Percentiles rank a stretch among this genome's conserved stretches.
These are phyloP conservation scores for Drosophila kanapiae DNA, from an alignment of 1,140 invertebrate genomes.

Conservation along the genomic window DNA sequence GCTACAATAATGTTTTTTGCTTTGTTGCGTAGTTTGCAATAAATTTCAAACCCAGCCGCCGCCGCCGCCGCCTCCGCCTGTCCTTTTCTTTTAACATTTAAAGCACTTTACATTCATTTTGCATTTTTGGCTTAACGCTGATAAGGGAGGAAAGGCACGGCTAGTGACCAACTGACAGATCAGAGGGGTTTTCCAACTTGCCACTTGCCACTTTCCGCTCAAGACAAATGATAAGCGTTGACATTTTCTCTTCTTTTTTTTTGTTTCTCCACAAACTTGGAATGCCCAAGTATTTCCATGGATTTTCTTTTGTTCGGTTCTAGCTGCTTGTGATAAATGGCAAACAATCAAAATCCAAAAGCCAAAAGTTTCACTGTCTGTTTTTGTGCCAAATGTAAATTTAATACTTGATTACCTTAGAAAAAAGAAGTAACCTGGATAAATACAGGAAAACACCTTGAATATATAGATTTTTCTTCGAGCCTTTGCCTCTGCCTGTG, in stretches of 20 bases:
- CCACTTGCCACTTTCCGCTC: constrained; percentile 26
- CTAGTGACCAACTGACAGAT: constrained; percentile 46
- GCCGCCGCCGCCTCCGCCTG: background rate
- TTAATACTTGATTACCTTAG: constrained; percentile 47
- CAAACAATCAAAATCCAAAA: constrained; percentile 59
- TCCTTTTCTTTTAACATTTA: constrained; percentile 7
- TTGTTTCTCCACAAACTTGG: no score
- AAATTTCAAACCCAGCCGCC: constrained; percentile 55
- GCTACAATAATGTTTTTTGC: constrained; percentile 51
- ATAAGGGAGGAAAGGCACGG: background rate
- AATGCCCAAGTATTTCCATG: background rate
- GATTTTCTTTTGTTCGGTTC: background rate
- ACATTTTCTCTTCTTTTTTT: constrained; percentile 42
- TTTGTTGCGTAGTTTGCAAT: constrained; percentile 67
- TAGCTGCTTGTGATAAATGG: constrained; percentile 56
- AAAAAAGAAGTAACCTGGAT: background rate
- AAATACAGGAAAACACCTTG: background rate
- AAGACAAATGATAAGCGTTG: constrained; percentile 69
- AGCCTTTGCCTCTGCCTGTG: no score
- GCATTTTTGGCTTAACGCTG: constrained; percentile 68
- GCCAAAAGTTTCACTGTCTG: background rate
- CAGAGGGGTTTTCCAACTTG: constrained; percentile 10
- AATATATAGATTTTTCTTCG: no score
- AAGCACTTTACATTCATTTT: constrained; percentile 74
- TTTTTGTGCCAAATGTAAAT: constrained; percentile 37